phyloP scores from a whole-genome alignment of 2,797 vertebrate species.

The Eupleurogrammus muticus region DNA sequence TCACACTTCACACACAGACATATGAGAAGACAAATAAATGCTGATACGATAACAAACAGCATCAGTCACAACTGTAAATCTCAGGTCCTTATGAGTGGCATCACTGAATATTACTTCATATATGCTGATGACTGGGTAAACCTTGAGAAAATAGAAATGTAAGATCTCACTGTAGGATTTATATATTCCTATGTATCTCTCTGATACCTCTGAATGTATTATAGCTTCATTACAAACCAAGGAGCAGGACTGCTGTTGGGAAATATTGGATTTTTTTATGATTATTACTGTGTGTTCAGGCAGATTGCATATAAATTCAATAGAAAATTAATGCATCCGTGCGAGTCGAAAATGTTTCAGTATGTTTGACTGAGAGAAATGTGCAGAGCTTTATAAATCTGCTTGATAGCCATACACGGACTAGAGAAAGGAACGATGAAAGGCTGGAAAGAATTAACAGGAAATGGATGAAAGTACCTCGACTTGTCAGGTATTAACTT shows the following conservation, averaged over 20 bases:
- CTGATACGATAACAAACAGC: slow-evolving; percentile 41
- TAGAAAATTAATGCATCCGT: too few relatives aligned
- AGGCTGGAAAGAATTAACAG: too few relatives aligned
- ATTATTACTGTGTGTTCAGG: too few relatives aligned
- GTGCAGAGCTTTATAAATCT: too few relatives aligned
- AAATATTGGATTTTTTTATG: too few relatives aligned
- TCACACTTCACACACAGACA: slow-evolving; percentile 16
- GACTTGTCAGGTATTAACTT: background rate
- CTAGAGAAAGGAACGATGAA: too few relatives aligned
- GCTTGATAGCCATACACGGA: too few relatives aligned
- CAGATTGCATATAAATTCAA: too few relatives aligned
- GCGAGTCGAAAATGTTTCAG: too few relatives aligned
- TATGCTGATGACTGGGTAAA: background rate
- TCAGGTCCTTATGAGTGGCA: background rate
- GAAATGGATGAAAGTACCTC: background rate
- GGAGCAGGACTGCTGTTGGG: too few relatives aligned
- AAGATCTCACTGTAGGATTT: background rate
- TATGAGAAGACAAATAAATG: slow-evolving; percentile 18
- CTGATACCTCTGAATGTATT: background rate
- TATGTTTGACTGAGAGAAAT: too few relatives aligned
- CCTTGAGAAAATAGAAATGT: background rate
- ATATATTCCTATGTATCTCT: background rate
- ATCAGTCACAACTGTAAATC: slow-evolving; percentile 7
- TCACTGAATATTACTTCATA: background rate
- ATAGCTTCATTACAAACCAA: too few relatives aligned